Evolutionary conservation across 1,140 invertebrate genomes (phyloP).

Genomic region (Globodera rostochiensis): DNA sequence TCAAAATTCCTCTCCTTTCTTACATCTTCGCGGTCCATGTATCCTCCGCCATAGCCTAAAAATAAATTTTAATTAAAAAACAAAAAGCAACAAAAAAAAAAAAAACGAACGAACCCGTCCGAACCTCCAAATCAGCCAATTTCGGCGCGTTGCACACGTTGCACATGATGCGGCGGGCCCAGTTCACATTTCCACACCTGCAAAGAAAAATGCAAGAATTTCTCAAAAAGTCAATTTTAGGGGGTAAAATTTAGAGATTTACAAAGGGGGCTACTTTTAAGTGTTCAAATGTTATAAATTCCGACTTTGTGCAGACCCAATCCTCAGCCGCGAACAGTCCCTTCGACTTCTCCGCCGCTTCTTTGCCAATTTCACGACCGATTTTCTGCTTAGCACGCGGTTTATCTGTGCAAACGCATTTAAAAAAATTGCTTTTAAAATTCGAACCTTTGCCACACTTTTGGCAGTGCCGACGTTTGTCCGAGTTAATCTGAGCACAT

Average conservation of each 20-base stretch:
- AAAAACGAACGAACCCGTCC: slow-evolving; percentile 66
- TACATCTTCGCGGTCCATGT: slow-evolving; percentile 79
- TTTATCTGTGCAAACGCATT: slow-evolving; percentile 43
- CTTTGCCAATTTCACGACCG: slow-evolving; percentile 94
- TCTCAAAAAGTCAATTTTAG: too few species aligned
- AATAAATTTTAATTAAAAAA: neutral
- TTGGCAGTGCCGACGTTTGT: slow-evolving; percentile 41
- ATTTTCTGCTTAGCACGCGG: slow-evolving; percentile 76
- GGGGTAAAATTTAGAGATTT: too few species aligned
- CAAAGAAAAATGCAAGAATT: slow-evolving; percentile 31
- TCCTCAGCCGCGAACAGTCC: slow-evolving; percentile 98
- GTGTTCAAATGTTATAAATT: too few species aligned
- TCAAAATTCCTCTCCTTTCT: neutral
- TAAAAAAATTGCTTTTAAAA: neutral
- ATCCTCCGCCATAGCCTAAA: slow-evolving; percentile 70
- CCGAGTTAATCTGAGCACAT: slow-evolving; percentile 57
- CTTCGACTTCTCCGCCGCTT: slow-evolving; percentile 93
- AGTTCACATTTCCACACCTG: slow-evolving; percentile 96
- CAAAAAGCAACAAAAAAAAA: neutral
- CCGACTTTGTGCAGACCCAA: slow-evolving; percentile 94
- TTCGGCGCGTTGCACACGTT: slow-evolving; percentile 99
- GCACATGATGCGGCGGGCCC: slow-evolving; percentile 91
- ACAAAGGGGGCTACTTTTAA: too few species aligned
- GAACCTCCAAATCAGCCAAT: slow-evolving; percentile 83
- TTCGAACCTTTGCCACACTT: slow-evolving; percentile 54